These are phyloP conservation scores for Leptopterna dolabrata DNA, from an alignment of 2,888 invertebrate genomes.

Conservation along the genomic window DNA sequence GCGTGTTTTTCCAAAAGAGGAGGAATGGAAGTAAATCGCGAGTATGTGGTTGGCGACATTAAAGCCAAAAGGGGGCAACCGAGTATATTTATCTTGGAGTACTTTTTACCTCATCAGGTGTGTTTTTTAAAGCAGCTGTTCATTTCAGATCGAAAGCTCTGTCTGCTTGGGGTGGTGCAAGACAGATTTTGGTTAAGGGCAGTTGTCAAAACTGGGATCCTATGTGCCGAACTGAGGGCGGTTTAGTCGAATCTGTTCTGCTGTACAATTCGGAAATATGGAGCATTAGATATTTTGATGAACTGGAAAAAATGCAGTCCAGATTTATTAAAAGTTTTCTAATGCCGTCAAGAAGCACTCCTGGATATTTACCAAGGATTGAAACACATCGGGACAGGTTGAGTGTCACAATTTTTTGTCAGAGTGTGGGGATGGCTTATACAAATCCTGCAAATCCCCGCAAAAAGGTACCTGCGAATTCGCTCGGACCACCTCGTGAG, in stretches of 20 bases:
- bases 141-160: neutral
- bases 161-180: neutral
- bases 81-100: slow-evolving; percentile 9
- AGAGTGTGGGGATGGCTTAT: neutral
- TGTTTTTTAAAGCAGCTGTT: neutral
- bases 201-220: neutral
- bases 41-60: neutral
- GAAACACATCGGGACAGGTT: neutral
- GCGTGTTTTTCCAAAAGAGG: neutral
- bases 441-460: neutral
- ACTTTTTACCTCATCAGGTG: neutral
- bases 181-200: neutral
- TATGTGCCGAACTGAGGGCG: neutral
- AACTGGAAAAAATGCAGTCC: neutral
- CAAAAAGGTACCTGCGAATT: neutral
- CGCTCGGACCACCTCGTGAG: neutral
- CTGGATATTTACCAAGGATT: neutral
- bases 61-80: neutral
- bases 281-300: neutral
- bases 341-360: no score
- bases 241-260: neutral
- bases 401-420: neutral
- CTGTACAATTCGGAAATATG: neutral
- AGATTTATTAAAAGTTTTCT: neutral
- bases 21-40: neutral